Evolutionary conservation across 2,797 vertebrate genomes (phyloP).

Genomic region (Salarias fasciatus): DNA sequence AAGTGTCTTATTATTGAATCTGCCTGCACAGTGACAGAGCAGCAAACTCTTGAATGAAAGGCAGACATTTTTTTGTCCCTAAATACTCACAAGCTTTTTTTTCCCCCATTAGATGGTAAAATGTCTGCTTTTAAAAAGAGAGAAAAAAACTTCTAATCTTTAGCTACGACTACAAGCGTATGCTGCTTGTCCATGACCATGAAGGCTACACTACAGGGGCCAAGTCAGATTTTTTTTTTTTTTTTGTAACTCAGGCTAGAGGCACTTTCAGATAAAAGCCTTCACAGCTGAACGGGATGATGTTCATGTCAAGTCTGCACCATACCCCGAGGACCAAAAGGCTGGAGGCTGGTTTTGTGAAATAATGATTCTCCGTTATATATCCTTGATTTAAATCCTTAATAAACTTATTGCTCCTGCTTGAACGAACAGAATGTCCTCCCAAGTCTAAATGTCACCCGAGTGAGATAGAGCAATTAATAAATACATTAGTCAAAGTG

Average conservation of each 20-base stretch:
- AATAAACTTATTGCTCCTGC: conserved; percentile 57
- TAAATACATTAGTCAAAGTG: conserved; percentile 70
- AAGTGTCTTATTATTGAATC: too few species aligned
- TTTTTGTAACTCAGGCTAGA: conserved; percentile 16
- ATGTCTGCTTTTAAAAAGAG: background rate
- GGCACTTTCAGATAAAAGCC: conserved; percentile 39
- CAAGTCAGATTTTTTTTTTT: conserved; percentile 17
- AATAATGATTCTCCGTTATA: conserved; percentile 44
- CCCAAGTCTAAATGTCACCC: conserved; percentile 65
- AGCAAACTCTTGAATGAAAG: too few species aligned
- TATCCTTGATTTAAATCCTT: conserved; percentile 62
- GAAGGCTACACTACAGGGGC: conserved; percentile 13
- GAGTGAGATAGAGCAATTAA: conserved; percentile 68
- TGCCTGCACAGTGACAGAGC: too few species aligned
- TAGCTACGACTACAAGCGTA: conserved; percentile 2
- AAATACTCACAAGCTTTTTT: too few species aligned
- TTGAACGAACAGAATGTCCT: conserved; percentile 53
- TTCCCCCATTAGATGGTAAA: too few species aligned
- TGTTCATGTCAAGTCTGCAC: conserved; percentile 31
- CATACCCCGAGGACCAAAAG: conserved; percentile 36
- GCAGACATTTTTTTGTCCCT: too few species aligned
- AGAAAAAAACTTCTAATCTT: conserved; percentile 9
- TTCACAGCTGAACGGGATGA: conserved; percentile 36
- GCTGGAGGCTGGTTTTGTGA: conserved; percentile 48
- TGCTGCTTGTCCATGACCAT: conserved; percentile 25